Conservation (phyloP, 2,888 invertebrate species). For the Altica lythri region DNA sequence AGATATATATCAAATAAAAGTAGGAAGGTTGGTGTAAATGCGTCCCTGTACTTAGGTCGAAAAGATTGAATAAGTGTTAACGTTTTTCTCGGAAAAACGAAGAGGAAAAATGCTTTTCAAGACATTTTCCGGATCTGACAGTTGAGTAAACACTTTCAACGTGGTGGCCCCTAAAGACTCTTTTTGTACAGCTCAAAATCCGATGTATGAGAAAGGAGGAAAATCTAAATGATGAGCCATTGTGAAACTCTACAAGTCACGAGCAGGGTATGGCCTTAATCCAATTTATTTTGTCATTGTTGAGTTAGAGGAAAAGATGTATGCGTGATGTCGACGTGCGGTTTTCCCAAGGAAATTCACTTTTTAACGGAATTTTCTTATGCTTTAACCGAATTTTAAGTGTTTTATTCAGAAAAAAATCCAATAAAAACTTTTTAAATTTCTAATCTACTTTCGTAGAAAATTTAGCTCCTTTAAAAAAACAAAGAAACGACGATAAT, state of each 20-base stretch:
- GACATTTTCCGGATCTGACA: conserved; percentile 58
- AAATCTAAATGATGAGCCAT: conserved; percentile 56
- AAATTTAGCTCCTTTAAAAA: too few species aligned
- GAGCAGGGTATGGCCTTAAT: conserved; percentile 56
- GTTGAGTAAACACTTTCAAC: conserved; percentile 57
- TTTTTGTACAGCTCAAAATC: conserved; percentile 40
- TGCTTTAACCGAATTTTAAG: too few species aligned
- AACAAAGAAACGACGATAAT: too few species aligned
- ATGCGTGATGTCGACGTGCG: conserved; percentile 32
- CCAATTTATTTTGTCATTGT: conserved; percentile 60
- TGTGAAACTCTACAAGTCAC: conserved; percentile 57
- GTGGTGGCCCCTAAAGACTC: conserved; percentile 40
- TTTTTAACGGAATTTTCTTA: conserved; percentile 11
- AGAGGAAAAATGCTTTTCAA: conserved; percentile 55
- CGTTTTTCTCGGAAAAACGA: conserved; percentile 44
- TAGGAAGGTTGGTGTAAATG: too few species aligned
- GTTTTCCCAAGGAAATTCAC: conserved; percentile 29
- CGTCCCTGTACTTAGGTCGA: conserved; percentile 36
- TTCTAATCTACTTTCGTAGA: too few species aligned
- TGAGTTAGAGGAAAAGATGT: conserved; percentile 49
- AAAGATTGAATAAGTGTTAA: conserved; percentile 57
- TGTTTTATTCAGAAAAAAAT: too few species aligned
- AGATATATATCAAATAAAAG: too few species aligned
- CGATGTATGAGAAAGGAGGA: conserved; percentile 29
- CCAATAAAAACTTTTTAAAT: too few species aligned